phyloP scores from a whole-genome alignment of 1,140 invertebrate genomes.

The Drosophila micromelanica region DNA sequence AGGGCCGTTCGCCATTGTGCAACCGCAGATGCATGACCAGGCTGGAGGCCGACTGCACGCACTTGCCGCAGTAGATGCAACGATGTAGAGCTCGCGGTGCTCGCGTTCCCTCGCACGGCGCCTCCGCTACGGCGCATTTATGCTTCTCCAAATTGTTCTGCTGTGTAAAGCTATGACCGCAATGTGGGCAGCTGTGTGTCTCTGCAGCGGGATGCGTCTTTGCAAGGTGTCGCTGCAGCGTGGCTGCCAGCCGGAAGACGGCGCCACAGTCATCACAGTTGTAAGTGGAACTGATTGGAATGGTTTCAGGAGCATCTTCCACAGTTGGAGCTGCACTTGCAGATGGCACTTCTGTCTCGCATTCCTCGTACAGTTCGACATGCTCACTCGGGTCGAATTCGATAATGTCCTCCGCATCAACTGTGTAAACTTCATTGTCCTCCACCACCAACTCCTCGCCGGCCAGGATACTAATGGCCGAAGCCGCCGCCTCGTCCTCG shows the following conservation, averaged over 20 bases:
- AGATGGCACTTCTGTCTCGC: background rate
- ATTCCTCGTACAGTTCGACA: conserved; percentile 19
- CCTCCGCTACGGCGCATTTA: conserved; percentile 13
- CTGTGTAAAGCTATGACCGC: conserved; percentile 44
- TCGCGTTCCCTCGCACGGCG: background rate
- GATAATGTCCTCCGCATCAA: conserved; percentile 27
- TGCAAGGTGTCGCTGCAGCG: conserved; percentile 50
- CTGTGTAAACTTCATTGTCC: background rate
- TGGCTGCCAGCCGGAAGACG: conserved; percentile 42
- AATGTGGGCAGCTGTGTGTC: conserved; percentile 38
- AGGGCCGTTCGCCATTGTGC: conserved; percentile 98
- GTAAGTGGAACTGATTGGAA: background rate
- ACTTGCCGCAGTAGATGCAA: conserved; percentile 55
- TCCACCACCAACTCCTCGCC: background rate
- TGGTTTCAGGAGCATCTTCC: too few species aligned
- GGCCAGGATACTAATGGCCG: background rate
- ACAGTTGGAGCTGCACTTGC: background rate
- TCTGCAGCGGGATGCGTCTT: conserved; percentile 26
- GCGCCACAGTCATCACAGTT: conserved; percentile 64
- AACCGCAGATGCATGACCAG: conserved; percentile 92
- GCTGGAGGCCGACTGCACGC: conserved; percentile 43
- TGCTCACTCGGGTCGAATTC: conserved; percentile 40
- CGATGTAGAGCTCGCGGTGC: background rate
- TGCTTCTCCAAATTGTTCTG: conserved; percentile 27
- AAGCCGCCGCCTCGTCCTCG: background rate